Conservation (phyloP, 2,797 vertebrate species). For the Molossus alvarezi region DNA sequence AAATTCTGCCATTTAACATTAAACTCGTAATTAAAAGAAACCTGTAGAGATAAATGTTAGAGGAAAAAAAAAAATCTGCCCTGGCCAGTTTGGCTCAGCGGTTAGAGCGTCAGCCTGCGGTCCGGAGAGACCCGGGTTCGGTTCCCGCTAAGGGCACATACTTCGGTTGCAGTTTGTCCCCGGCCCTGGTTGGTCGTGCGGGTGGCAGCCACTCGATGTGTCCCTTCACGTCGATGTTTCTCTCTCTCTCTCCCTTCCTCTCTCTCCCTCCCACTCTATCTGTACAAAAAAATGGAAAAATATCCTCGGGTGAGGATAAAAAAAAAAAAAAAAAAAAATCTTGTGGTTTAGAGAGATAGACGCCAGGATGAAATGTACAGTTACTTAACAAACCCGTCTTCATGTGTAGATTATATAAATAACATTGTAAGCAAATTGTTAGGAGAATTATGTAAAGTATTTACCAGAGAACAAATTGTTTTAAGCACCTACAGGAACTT, state of each 20-base stretch:
- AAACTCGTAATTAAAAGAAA: neutral
- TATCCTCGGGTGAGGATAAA: too few species aligned
- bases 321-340: neutral
- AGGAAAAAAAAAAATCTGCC: neutral
- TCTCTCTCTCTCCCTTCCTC: too few species aligned
- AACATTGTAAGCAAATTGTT: slow-evolving; percentile 28
- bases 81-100: too few species aligned
- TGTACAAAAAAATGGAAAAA: too few species aligned
- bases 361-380: neutral
- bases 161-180: too few species aligned
- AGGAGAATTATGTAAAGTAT: slow-evolving; percentile 64
- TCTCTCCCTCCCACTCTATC: too few species aligned
- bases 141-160: too few species aligned
- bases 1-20: neutral
- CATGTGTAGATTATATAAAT: slow-evolving; percentile 60
- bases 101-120: too few species aligned
- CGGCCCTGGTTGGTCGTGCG: too few species aligned
- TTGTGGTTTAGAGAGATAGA: neutral
- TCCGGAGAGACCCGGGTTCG: too few species aligned
- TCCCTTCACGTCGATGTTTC: too few species aligned
- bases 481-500: slow-evolving; percentile 46
- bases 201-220: too few species aligned
- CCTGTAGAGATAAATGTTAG: neutral
- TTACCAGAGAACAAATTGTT: slow-evolving; percentile 64
- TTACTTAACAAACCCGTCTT: neutral